phyloP scores from a whole-genome alignment of 2,888 invertebrate genomes.

The Amiota mariae region DNA sequence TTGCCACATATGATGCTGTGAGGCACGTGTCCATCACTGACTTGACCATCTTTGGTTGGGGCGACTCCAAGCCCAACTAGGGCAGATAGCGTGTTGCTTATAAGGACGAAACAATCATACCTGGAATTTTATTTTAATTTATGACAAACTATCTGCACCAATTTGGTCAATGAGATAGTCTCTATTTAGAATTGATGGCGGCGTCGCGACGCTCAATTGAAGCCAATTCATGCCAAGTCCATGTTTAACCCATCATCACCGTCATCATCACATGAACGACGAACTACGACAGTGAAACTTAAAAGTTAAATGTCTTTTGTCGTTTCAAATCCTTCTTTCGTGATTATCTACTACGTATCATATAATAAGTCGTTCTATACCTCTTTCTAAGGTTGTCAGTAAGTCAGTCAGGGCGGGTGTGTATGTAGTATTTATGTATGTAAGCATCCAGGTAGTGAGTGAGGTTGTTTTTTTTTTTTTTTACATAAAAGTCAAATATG shows the following conservation, averaged over 20 bases:
- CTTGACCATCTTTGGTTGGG: constrained; percentile 2
- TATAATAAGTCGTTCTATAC: background rate
- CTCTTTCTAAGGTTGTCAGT: background rate
- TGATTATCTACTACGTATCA: background rate
- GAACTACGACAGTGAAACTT: too few relatives aligned
- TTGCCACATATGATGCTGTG: constrained; percentile 17
- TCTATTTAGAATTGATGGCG: background rate
- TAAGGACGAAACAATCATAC: constrained; percentile 26
- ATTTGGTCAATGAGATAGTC: constrained; percentile 24
- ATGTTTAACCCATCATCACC: too few relatives aligned
- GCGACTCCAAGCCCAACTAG: background rate
- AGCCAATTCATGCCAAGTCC: background rate
- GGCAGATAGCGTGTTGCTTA: constrained; percentile 17
- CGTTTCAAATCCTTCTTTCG: background rate
- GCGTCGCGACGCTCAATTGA: background rate
- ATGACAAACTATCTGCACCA: constrained; percentile 25
- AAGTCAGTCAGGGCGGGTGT: background rate
- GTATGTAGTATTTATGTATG: background rate
- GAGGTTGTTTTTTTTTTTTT: background rate
- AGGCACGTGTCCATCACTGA: constrained; percentile 21
- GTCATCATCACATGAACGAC: too few relatives aligned
- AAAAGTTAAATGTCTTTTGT: background rate
- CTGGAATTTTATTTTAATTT: constrained; percentile 28
- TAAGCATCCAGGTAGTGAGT: background rate
- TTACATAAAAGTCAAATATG: background rate